A percentile compares a stretch with the other conserved stretches of the same genome.
Evolutionary conservation across 2,888 invertebrate species (phyloP).

Genomic region (Chrysina gloriosa): DNA sequence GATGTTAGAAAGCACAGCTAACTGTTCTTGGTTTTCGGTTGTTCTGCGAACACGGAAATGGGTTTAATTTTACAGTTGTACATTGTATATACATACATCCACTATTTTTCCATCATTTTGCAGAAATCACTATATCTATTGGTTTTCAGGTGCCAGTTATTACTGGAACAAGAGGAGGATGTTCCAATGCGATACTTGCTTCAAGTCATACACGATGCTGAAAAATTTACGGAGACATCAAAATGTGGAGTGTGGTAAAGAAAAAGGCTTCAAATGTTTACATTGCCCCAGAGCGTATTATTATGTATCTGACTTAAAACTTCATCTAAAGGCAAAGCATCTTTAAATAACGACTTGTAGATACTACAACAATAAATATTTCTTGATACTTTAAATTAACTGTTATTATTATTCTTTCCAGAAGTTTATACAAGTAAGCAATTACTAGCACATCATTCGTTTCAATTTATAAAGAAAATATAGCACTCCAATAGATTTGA

Average conservation of each 20-base stretch:
- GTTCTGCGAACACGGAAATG: too few species aligned
- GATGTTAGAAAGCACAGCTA: too few species aligned
- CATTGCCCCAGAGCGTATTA: conserved; percentile 78
- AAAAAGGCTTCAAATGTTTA: conserved; percentile 77
- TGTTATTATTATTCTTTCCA: too few species aligned
- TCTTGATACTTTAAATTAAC: too few species aligned
- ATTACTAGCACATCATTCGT: too few species aligned
- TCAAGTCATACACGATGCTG: conserved; percentile 68
- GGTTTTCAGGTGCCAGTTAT: conserved; percentile 18
- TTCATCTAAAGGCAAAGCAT: conserved; percentile 66
- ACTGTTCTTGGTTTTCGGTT: too few species aligned
- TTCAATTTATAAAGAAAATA: too few species aligned
- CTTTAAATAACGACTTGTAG: neutral
- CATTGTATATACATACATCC: neutral
- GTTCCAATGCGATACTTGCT: conserved; percentile 71
- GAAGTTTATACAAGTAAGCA: too few species aligned
- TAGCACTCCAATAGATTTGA: too few species aligned
- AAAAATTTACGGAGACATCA: conserved; percentile 72
- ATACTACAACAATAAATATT: too few species aligned
- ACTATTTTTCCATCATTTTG: neutral
- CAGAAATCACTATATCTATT: neutral
- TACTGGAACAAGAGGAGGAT: conserved; percentile 50
- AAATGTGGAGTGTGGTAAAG: conserved; percentile 77
- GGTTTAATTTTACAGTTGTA: neutral
- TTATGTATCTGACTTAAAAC: conserved; percentile 76